phyloP scores from a whole-genome alignment of 2,888 invertebrate genomes.

The Diloba caeruleocephala region DNA sequence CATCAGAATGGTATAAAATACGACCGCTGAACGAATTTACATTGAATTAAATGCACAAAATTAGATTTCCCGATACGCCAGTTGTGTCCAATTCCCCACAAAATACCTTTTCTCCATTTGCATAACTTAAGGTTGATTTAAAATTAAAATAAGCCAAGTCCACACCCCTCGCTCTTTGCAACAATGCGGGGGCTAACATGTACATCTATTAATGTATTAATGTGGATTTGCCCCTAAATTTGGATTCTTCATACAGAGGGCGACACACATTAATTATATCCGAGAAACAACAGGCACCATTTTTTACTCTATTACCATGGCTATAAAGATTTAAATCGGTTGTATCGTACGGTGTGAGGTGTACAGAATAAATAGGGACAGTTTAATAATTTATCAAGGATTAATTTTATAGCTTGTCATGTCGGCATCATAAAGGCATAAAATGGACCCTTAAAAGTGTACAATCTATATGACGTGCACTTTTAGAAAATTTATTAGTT shows the following conservation, averaged over 20 bases:
- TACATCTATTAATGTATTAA: constrained; percentile 62
- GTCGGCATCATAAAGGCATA: constrained; percentile 39
- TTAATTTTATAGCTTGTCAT: constrained; percentile 59
- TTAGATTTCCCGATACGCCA: constrained; percentile 31
- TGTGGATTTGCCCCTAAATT: constrained; percentile 51
- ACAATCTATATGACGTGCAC: constrained; percentile 38
- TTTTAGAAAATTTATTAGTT: constrained; percentile 31
- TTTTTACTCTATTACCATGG: neutral
- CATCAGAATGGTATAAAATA: neutral
- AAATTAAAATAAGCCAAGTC: constrained; percentile 65
- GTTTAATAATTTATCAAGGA: constrained; percentile 58
- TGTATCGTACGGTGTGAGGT: constrained; percentile 5
- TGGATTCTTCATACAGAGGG: constrained; percentile 17
- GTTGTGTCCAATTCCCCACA: constrained; percentile 43
- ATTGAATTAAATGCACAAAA: constrained; percentile 25
- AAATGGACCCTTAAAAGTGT: constrained; percentile 28
- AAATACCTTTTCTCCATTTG: constrained; percentile 57
- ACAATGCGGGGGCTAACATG: constrained; percentile 48
- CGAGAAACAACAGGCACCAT: neutral
- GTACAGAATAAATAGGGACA: constrained; percentile 38
- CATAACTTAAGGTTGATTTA: constrained; percentile 66
- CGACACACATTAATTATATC: constrained; percentile 22
- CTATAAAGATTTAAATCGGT: constrained; percentile 14
- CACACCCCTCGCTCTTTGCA: constrained; percentile 47
- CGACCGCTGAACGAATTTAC: neutral